phyloP scores from a whole-genome alignment of 2,113 vertebrate genomes.

The Papio anubis region DNA sequence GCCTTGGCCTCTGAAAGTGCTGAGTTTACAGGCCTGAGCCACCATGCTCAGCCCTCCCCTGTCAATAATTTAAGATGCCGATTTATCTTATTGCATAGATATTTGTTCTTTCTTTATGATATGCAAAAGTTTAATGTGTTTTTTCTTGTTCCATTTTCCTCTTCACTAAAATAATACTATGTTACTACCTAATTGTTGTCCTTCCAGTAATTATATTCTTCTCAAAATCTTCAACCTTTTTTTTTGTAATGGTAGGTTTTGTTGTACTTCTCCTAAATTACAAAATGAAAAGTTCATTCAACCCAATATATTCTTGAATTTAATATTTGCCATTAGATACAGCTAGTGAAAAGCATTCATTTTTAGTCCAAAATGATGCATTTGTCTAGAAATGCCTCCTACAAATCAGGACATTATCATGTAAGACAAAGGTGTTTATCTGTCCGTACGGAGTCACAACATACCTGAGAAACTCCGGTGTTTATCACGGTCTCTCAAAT shows the following conservation, averaged over 20 bases:
- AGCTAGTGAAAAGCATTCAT: not conserved
- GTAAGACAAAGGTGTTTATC: not conserved
- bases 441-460: not conserved
- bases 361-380: not conserved
- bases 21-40: too few relatives aligned
- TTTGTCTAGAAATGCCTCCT: not conserved
- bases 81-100: not conserved
- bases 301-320: not conserved
- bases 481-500: not conserved
- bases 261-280: not conserved
- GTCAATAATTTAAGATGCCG: not conserved
- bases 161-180: not conserved
- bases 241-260: not conserved
- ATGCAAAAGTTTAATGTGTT: not conserved
- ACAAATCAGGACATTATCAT: not conserved
- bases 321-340: not conserved
- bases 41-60: too few relatives aligned
- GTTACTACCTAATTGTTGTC: slow-evolving; percentile 15
- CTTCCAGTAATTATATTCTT: not conserved
- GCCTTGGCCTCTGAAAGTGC: too few relatives aligned
- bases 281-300: not conserved
- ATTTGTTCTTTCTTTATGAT: not conserved
- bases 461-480: not conserved
- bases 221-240: not conserved
- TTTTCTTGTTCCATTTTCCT: not conserved